These are phyloP conservation scores for Malurus cyaneus DNA, from an alignment of 2,113 vertebrate genomes.

Conservation along the genomic window DNA sequence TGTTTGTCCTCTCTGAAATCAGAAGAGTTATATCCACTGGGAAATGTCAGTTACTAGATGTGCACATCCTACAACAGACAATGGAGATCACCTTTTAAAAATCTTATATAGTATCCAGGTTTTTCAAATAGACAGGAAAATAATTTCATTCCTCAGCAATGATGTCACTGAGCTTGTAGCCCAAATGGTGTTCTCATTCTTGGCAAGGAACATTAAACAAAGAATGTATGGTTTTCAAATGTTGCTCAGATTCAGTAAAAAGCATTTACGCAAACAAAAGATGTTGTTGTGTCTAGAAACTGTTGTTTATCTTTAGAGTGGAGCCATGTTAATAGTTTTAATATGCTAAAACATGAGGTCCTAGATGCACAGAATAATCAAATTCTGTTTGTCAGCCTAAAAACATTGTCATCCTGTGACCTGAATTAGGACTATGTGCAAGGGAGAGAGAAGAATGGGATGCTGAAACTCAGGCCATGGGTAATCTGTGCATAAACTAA, in stretches of 20 bases:
- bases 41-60: not conserved
- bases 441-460: not conserved
- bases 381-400: not conserved
- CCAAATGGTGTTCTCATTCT: constrained; percentile 63
- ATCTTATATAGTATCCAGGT: not conserved
- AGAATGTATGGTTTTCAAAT: constrained; percentile 52
- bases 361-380: not conserved
- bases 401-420: not conserved
- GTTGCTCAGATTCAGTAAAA: constrained; percentile 36
- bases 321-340: constrained; percentile 60
- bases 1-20: not conserved
- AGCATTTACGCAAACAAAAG: constrained; percentile 38
- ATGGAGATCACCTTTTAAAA: not conserved
- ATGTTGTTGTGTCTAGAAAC: constrained; percentile 54
- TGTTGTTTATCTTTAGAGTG: constrained; percentile 50
- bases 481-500: not conserved
- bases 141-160: constrained; percentile 23
- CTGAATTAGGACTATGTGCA: not conserved
- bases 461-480: not conserved
- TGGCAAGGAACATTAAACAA: constrained; percentile 55
- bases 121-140: constrained; percentile 33
- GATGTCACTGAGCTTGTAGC: constrained; percentile 41
- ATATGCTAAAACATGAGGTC: constrained; percentile 1
- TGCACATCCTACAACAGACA: not conserved
- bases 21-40: not conserved